These are phyloP conservation scores for Scaptomyza cyrtandrae DNA, from an alignment of 2,888 invertebrate genomes.

Conservation along the genomic window DNA sequence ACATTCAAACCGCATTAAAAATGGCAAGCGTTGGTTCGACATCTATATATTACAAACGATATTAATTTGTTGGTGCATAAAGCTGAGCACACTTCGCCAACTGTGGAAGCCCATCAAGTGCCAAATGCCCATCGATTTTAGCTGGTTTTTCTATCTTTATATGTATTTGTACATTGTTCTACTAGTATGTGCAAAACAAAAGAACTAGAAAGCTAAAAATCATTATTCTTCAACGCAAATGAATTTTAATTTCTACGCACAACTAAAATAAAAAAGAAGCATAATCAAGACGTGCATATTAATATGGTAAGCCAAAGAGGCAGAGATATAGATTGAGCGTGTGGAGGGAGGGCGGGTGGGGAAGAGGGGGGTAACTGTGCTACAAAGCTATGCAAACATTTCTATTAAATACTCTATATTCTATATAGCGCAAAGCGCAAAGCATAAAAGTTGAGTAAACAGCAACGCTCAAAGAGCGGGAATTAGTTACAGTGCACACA, in stretches of 20 bases:
- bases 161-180: background rate
- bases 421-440: slow-evolving; percentile 39
- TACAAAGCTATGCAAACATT: slow-evolving; percentile 74
- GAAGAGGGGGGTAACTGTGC: slow-evolving; percentile 21
- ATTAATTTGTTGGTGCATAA: slow-evolving; percentile 63
- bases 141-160: slow-evolving; percentile 13
- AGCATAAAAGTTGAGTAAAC: slow-evolving; percentile 66
- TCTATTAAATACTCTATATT: slow-evolving; percentile 67
- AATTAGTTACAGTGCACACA: slow-evolving; percentile 28
- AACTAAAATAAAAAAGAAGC: slow-evolving; percentile 43
- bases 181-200: slow-evolving; percentile 1
- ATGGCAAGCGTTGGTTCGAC: slow-evolving; percentile 36
- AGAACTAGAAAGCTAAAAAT: slow-evolving; percentile 4
- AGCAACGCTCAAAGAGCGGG: slow-evolving; percentile 57
- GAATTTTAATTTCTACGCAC: slow-evolving; percentile 64
- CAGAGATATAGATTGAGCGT: too few relatives aligned
- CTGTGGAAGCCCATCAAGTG: slow-evolving; percentile 69
- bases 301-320: slow-evolving; percentile 36
- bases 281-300: slow-evolving; percentile 73
- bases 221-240: slow-evolving; percentile 27
- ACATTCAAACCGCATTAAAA: slow-evolving; percentile 38
- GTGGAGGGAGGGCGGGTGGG: background rate
- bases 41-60: slow-evolving; percentile 52
- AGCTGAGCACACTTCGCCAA: slow-evolving; percentile 69
- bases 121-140: slow-evolving; percentile 77